Evolutionary conservation across 2,797 vertebrate species (phyloP).

Genomic region (Rachycentron canadum): DNA sequence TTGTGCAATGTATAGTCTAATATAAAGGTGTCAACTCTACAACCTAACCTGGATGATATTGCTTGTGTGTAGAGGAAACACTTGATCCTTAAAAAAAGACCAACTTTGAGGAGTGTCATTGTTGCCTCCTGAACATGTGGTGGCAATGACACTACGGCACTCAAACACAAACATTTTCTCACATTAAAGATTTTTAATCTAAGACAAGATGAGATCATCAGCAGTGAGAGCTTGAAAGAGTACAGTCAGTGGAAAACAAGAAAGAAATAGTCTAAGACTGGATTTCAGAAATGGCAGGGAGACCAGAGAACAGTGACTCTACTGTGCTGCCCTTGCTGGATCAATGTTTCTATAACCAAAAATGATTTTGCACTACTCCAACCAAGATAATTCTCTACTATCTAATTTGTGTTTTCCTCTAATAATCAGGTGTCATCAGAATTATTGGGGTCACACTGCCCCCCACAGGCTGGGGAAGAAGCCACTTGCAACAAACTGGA

Average conservation of each 20-base stretch:
- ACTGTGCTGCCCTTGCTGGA: neutral
- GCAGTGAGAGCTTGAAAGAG: neutral
- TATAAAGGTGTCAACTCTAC: neutral
- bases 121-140: slow-evolving; percentile 9
- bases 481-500: slow-evolving; percentile 25
- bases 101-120: slow-evolving; percentile 15
- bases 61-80: slow-evolving; percentile 5
- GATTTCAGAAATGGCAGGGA: neutral
- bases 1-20: neutral
- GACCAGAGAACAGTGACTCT: neutral
- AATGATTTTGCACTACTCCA: slow-evolving; percentile 3
- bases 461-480: slow-evolving; percentile 57
- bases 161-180: neutral
- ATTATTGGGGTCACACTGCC: slow-evolving; percentile 60
- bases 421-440: slow-evolving; percentile 12
- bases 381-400: slow-evolving; percentile 4
- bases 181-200: neutral
- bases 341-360: slow-evolving; percentile 11
- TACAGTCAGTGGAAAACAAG: neutral
- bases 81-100: slow-evolving; percentile 18
- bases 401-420: slow-evolving; percentile 15
- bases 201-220: slow-evolving; percentile 10
- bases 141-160: slow-evolving; percentile 10
- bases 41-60: neutral
- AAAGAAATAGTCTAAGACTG: neutral